Evolutionary conservation across 2,888 invertebrate species (phyloP).

Genomic region (Drosophila flavopinicola): DNA sequence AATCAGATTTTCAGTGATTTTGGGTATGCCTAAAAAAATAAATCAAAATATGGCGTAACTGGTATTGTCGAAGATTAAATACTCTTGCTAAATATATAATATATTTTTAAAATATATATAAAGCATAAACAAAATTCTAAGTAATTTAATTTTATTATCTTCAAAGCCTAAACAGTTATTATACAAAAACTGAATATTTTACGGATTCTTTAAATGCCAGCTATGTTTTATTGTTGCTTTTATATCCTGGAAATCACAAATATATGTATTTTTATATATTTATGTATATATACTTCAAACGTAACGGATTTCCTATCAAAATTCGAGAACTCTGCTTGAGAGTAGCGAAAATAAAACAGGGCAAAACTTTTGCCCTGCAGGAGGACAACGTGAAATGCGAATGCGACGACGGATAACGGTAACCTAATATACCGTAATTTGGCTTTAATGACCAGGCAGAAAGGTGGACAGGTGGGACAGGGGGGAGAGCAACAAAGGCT

Average conservation of each 20-base stretch:
- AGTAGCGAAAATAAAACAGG: conserved; percentile 7
- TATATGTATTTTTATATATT: too few species aligned
- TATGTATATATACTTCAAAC: too few species aligned
- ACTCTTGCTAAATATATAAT: not conserved
- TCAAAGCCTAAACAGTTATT: not conserved
- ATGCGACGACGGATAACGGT: conserved; percentile 26
- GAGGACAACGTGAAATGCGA: conserved; percentile 22
- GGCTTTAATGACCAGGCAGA: conserved; percentile 63
- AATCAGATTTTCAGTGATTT: conserved; percentile 12
- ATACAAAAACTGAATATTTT: too few species aligned
- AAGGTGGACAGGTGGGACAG: not conserved
- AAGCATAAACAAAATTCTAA: too few species aligned
- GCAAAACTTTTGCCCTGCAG: conserved; percentile 21
- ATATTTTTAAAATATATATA: too few species aligned
- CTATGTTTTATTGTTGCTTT: too few species aligned
- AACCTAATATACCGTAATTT: conserved; percentile 71
- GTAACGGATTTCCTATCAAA: not conserved
- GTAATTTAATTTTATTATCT: too few species aligned
- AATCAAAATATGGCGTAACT: not conserved
- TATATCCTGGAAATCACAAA: too few species aligned
- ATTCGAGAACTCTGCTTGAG: not conserved
- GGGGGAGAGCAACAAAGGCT: conserved; percentile 20
- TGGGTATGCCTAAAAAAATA: not conserved
- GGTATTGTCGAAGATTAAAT: not conserved
- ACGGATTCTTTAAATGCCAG: not conserved